A percentile compares a stretch with the other conserved stretches of the same genome.
Conservation (phyloP, 2,113 vertebrate species). For the Gallinago undulata region DNA sequence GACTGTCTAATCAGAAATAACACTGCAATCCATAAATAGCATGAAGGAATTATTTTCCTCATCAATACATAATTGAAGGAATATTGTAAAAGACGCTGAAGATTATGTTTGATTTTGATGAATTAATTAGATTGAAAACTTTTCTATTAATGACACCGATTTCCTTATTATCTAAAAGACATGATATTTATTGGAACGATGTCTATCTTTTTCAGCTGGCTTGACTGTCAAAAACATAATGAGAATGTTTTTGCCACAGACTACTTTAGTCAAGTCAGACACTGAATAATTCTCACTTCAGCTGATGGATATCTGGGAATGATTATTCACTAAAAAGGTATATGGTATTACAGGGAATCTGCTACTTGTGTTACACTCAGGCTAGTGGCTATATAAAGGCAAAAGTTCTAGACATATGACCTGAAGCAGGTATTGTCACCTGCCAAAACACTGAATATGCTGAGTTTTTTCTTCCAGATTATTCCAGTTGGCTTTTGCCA, state of each 20-base stretch:
- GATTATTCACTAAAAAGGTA: neutral
- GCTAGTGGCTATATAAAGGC: neutral
- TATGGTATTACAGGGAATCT: neutral
- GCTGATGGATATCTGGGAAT: neutral
- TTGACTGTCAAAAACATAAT: neutral
- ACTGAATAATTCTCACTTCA: neutral
- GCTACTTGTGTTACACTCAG: neutral
- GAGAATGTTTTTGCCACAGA: neutral
- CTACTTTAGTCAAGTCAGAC: neutral
- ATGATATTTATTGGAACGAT: neutral
- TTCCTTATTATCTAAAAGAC: neutral
- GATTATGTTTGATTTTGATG: neutral
- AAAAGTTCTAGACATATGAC: neutral
- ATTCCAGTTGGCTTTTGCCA: conserved; percentile 4
- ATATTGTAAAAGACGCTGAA: neutral
- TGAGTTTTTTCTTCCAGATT: neutral
- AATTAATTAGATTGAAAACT: neutral
- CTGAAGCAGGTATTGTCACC: neutral
- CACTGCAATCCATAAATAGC: neutral
- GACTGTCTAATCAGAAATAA: neutral
- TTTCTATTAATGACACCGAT: neutral
- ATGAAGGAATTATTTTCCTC: neutral
- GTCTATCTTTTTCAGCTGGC: neutral
- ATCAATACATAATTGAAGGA: neutral
- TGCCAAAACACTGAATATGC: neutral